Evolutionary conservation across 1,140 invertebrate species (phyloP).

Genomic region (Calycopis cecrops): DNA sequence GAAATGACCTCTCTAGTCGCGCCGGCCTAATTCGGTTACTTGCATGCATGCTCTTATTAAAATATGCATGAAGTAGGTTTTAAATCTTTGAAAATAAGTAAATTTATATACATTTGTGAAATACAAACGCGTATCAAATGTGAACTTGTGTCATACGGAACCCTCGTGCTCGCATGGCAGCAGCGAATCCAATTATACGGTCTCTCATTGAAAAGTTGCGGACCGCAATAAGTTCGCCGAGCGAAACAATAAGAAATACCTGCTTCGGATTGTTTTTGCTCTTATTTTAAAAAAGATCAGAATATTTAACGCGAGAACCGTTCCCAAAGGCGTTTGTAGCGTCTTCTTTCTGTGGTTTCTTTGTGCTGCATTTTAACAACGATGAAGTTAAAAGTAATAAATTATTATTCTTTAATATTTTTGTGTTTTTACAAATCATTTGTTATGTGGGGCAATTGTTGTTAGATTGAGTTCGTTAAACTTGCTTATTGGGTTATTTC

Average conservation of each 20-base stretch:
- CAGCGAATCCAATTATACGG: slow-evolving; percentile 17
- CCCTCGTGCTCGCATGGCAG: slow-evolving; percentile 14
- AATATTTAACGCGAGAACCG: slow-evolving; percentile 19
- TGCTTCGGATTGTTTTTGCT: slow-evolving; percentile 17
- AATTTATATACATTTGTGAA: too few relatives aligned
- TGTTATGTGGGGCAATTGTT: too few relatives aligned
- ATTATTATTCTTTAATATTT: slow-evolving; percentile 3
- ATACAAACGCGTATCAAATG: neutral
- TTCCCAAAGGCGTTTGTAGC: slow-evolving; percentile 20
- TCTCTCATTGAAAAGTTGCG: slow-evolving; percentile 17
- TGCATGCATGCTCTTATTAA: too few relatives aligned
- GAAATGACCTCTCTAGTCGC: too few relatives aligned
- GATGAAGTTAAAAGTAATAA: slow-evolving; percentile 9
- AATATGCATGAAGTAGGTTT: too few relatives aligned
- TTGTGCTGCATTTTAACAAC: slow-evolving; percentile 9
- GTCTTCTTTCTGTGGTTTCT: slow-evolving; percentile 13
- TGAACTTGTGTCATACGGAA: slow-evolving; percentile 14
- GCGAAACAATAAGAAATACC: slow-evolving; percentile 19
- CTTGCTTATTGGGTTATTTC: too few relatives aligned
- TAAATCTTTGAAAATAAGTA: too few relatives aligned
- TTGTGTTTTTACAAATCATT: neutral
- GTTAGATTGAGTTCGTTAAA: too few relatives aligned
- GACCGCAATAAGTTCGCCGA: slow-evolving; percentile 17
- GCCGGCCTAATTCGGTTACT: too few relatives aligned
- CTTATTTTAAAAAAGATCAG: slow-evolving; percentile 18